These are phyloP conservation scores for Pocillopora meandrina DNA, from an alignment of 92 coral and sea anemone genomes.

Conservation along the genomic window DNA sequence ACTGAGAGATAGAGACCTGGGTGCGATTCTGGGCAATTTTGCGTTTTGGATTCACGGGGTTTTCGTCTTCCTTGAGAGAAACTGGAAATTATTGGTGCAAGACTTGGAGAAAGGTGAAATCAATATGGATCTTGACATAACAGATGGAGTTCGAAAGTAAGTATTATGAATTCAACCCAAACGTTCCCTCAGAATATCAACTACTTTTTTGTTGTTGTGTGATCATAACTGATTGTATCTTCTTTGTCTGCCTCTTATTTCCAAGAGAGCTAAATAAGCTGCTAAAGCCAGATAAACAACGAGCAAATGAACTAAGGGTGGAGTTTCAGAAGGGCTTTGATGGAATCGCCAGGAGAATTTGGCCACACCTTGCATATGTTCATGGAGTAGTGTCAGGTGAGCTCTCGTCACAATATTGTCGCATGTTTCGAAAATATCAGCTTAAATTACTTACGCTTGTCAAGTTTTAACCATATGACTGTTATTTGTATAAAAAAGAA, in stretches of 20 bases:
- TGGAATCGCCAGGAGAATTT: slow-evolving; percentile 56
- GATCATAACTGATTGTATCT: neutral
- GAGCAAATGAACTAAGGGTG: slow-evolving; percentile 48
- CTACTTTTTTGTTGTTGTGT: too few relatives aligned
- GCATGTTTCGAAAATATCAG: neutral
- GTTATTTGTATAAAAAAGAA: too few relatives aligned
- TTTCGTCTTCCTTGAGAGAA: slow-evolving; percentile 54
- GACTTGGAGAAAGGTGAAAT: slow-evolving; percentile 47
- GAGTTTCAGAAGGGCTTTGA: slow-evolving; percentile 62
- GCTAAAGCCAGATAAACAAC: slow-evolving; percentile 45
- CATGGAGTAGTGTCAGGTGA: slow-evolving; percentile 54
- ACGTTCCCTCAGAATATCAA: too few relatives aligned
- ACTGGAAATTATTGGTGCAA: slow-evolving; percentile 45
- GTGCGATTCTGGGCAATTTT: slow-evolving; percentile 44
- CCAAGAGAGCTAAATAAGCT: slow-evolving; percentile 42
- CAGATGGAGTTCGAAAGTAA: slow-evolving; percentile 47
- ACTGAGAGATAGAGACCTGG: slow-evolving; percentile 50
- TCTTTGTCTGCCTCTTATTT: neutral
- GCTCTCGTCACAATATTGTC: neutral
- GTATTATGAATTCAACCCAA: neutral
- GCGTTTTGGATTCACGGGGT: slow-evolving; percentile 56
- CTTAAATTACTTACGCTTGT: neutral
- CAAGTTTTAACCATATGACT: neutral
- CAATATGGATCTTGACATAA: slow-evolving; percentile 40
- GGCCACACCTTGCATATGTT: slow-evolving; percentile 56